These are phyloP conservation scores for Strigamia transsilvanica DNA, from an alignment of 2,888 invertebrate genomes.

Conservation along the genomic window DNA sequence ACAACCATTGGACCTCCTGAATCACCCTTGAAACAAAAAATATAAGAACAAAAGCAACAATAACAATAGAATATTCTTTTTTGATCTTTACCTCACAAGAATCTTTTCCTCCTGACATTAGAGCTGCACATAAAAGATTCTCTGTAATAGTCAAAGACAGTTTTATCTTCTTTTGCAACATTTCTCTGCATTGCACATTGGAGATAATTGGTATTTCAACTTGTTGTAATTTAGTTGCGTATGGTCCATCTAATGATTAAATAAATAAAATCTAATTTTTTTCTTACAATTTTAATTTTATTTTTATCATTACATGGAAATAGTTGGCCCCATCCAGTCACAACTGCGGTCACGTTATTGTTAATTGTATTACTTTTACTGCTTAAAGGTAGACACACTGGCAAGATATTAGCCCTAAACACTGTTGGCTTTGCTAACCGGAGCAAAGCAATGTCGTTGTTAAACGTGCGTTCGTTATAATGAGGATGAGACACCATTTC, in stretches of 20 bases:
- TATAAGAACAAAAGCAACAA: not conserved
- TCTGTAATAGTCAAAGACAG: slow-evolving; percentile 93
- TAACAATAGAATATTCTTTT: not conserved
- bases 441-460: slow-evolving; percentile 56
- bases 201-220: slow-evolving; percentile 55
- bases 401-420: slow-evolving; percentile 55
- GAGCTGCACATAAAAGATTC: slow-evolving; percentile 93
- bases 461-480: slow-evolving; percentile 55
- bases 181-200: slow-evolving; percentile 54
- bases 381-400: slow-evolving; percentile 53
- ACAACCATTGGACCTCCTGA: slow-evolving; percentile 89
- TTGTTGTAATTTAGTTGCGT: slow-evolving; percentile 50
- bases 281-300: not conserved
- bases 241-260: slow-evolving; percentile 38
- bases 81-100: slow-evolving; percentile 78
- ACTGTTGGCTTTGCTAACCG: slow-evolving; percentile 46
- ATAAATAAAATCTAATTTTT: not conserved
- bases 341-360: slow-evolving; percentile 51
- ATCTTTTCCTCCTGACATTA: slow-evolving; percentile 87
- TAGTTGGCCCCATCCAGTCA: slow-evolving; percentile 56
- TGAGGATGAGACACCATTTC: slow-evolving; percentile 53
- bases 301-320: slow-evolving; percentile 42
- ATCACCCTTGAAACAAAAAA: slow-evolving; percentile 73
- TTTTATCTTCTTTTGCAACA: slow-evolving; percentile 74
- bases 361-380: slow-evolving; percentile 31